Evolutionary conservation across 2,888 invertebrate species (phyloP).

Genomic region (Lycocerus yunnanus): DNA sequence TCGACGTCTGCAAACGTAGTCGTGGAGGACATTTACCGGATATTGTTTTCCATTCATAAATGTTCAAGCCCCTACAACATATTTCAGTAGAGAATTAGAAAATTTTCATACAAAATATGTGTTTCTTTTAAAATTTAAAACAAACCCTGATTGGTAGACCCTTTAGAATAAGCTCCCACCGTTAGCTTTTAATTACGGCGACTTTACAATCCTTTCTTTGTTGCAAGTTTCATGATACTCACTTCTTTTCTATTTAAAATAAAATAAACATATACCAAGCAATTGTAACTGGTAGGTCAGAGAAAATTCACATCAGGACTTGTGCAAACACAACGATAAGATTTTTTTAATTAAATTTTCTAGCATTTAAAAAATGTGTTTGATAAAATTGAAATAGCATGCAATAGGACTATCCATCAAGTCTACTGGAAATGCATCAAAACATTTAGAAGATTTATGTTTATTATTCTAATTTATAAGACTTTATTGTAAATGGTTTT

Average conservation of each 20-base stretch:
- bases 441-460: background rate
- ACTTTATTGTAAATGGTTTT: background rate
- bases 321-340: background rate
- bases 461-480: background rate
- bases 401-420: background rate
- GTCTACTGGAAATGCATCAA: background rate
- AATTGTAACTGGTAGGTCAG: background rate
- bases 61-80: too few species aligned
- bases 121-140: too few species aligned
- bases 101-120: too few species aligned
- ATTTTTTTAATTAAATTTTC: background rate
- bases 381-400: background rate
- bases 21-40: too few species aligned
- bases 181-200: background rate
- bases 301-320: background rate
- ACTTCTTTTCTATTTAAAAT: background rate
- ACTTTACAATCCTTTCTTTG: background rate
- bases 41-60: too few species aligned
- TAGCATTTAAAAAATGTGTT: background rate
- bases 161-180: background rate
- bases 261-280: background rate
- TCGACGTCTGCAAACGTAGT: too few species aligned
- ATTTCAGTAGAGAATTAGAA: too few species aligned
- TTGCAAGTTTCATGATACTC: background rate
- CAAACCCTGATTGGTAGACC: too few species aligned